phyloP scores from a whole-genome alignment of 2,113 vertebrate species.

The Campylorhamphus procurvoides region DNA sequence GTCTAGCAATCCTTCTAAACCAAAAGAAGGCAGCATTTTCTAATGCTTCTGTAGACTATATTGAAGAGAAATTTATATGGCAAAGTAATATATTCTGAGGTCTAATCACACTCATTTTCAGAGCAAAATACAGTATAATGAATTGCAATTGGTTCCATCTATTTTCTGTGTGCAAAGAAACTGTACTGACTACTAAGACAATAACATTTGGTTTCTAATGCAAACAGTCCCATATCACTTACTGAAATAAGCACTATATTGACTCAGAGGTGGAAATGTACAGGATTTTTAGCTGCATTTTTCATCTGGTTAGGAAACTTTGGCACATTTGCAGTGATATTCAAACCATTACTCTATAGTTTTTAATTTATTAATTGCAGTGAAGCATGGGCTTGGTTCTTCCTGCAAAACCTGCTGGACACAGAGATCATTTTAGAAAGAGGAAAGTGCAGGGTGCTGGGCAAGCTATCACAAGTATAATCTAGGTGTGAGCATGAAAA shows the following conservation, averaged over 20 bases:
- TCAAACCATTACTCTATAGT: background rate
- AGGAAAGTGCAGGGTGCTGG: rapidly evolving
- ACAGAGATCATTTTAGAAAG: background rate
- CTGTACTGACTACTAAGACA: background rate
- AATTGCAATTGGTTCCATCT: background rate
- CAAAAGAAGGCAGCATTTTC: background rate
- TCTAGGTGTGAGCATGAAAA: background rate
- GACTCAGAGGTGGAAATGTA: background rate
- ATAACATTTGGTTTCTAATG: background rate
- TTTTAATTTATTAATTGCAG: constrained; percentile 14
- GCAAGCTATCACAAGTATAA: rapidly evolving
- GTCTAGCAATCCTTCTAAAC: background rate
- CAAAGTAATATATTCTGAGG: background rate
- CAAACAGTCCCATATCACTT: background rate
- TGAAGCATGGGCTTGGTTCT: background rate
- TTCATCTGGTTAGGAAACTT: background rate
- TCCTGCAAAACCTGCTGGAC: background rate
- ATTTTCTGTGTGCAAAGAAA: background rate
- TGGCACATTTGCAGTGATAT: background rate
- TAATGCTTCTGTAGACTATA: background rate
- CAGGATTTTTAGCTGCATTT: background rate
- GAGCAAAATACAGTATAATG: background rate
- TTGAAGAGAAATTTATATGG: background rate
- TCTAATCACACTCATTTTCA: background rate
- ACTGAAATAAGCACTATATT: background rate